A percentile compares a stretch with the other conserved stretches of the same genome.
Conservation (phyloP, 2,888 invertebrate species). For the Athalia rosae region DNA sequence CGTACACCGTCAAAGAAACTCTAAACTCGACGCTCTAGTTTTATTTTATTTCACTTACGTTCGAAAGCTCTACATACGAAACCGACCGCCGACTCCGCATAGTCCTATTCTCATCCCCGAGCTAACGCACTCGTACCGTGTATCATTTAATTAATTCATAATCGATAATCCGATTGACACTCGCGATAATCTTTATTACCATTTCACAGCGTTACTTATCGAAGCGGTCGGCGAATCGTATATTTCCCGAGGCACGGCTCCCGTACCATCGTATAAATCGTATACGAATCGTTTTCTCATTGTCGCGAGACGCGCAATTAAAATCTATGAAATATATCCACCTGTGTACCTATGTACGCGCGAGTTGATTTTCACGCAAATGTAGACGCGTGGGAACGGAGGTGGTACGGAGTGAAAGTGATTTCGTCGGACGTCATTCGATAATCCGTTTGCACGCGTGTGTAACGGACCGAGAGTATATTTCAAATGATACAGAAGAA, state of each 20-base stretch:
- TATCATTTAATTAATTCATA: conserved; percentile 67
- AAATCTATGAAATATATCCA: too few relatives aligned
- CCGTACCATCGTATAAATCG: too few relatives aligned
- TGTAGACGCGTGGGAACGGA: background rate
- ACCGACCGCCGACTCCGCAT: too few relatives aligned
- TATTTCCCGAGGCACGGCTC: too few relatives aligned
- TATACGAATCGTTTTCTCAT: too few relatives aligned
- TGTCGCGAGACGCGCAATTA: too few relatives aligned
- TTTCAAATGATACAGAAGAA: conserved; percentile 23
- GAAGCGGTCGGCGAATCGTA: too few relatives aligned
- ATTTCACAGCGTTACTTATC: conserved; percentile 53
- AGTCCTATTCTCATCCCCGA: too few relatives aligned
- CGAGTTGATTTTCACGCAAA: background rate
- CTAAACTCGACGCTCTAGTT: background rate
- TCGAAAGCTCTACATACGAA: too few relatives aligned
- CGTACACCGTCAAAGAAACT: too few relatives aligned
- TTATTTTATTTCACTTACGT: conserved; percentile 48
- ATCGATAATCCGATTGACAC: conserved; percentile 59
- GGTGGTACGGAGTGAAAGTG: conserved; percentile 30
- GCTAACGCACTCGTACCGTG: too few relatives aligned
- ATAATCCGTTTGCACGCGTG: conserved; percentile 7
- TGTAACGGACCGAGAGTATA: background rate
- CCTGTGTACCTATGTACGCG: too few relatives aligned
- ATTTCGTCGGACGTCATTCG: conserved; percentile 5
- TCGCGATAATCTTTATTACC: conserved; percentile 59